A percentile compares a stretch with the other conserved stretches of the same genome.
These are phyloP conservation scores for Agrilus mali DNA, from an alignment of 2,888 invertebrate species.

Conservation along the genomic window DNA sequence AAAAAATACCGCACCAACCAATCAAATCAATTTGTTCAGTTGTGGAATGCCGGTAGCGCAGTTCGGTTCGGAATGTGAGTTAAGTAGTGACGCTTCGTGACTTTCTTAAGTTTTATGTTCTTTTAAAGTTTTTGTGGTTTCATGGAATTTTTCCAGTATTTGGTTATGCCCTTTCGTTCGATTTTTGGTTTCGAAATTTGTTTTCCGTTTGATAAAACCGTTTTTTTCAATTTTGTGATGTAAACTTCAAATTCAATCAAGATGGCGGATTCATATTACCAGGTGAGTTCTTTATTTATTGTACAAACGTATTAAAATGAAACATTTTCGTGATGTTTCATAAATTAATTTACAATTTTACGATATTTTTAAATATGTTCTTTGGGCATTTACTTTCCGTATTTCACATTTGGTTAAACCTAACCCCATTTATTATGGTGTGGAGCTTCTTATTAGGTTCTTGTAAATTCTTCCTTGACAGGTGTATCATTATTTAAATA, in stretches of 20 bases:
- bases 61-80: slow-evolving; percentile 16
- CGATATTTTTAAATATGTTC: too few relatives aligned
- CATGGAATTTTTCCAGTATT: not conserved
- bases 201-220: not conserved
- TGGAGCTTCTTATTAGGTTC: too few relatives aligned
- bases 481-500: too few relatives aligned
- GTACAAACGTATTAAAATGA: too few relatives aligned
- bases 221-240: slow-evolving; percentile 18
- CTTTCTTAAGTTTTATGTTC: not conserved
- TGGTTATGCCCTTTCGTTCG: not conserved
- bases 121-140: not conserved
- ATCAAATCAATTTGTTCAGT: slow-evolving; percentile 12
- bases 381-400: too few relatives aligned
- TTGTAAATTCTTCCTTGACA: too few relatives aligned
- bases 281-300: slow-evolving; percentile 35
- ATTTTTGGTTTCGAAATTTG: not conserved
- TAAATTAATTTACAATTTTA: too few relatives aligned
- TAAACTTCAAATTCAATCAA: slow-evolving; percentile 31
- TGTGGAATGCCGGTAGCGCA: slow-evolving; percentile 20
- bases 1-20: not conserved
- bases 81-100: slow-evolving; percentile 1
- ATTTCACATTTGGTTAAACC: too few relatives aligned
- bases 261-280: slow-evolving; percentile 55
- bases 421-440: too few relatives aligned
- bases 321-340: too few relatives aligned